A percentile compares a stretch with the other conserved stretches of the same genome.
These are phyloP conservation scores for human (Homo sapiens) DNA, from an alignment of 2,113 vertebrate genomes.

Conservation along the genomic window DNA sequence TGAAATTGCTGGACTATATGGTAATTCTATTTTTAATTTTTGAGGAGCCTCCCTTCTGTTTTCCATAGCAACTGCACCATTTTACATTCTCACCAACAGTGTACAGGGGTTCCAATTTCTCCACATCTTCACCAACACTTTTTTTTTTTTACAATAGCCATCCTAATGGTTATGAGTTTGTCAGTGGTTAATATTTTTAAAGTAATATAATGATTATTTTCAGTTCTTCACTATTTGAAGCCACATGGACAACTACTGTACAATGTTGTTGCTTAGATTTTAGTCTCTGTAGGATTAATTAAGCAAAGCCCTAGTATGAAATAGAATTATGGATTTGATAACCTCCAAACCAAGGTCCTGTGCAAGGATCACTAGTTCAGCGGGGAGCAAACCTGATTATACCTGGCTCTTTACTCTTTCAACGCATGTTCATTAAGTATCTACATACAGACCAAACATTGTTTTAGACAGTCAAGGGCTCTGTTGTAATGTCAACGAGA, in stretches of 20 bases:
- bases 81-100: background rate
- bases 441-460: background rate
- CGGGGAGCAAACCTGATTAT: background rate
- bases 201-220: background rate
- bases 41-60: background rate
- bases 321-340: background rate
- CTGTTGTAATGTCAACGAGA: background rate
- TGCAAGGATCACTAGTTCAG: background rate
- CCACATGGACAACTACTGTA: background rate
- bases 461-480: background rate
- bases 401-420: background rate
- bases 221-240: background rate
- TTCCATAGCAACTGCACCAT: background rate
- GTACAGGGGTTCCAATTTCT: background rate
- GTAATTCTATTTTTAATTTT: constrained; percentile 19
- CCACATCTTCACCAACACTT: background rate
- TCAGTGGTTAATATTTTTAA: background rate
- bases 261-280: background rate
- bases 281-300: background rate
- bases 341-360: background rate
- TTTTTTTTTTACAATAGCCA: background rate
- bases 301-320: background rate
- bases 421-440: background rate
- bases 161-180: background rate
- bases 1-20: background rate